phyloP scores from a whole-genome alignment of 2,797 vertebrate genomes.

The Myotis findleyi region DNA sequence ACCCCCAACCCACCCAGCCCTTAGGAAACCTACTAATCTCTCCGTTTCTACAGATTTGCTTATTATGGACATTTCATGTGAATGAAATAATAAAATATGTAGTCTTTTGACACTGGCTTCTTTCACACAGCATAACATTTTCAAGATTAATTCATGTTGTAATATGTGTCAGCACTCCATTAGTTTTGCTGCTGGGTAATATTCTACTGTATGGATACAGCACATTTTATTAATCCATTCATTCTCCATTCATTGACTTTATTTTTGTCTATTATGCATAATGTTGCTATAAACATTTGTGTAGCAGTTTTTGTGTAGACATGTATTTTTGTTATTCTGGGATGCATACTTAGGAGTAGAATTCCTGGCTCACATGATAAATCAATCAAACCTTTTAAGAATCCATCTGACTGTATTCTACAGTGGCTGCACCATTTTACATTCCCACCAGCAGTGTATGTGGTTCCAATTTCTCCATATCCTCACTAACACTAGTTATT shows the following conservation, averaged over 20 bases:
- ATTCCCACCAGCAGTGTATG: neutral
- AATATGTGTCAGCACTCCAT: neutral
- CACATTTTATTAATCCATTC: neutral
- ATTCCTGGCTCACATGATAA: neutral
- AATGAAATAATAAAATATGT: neutral
- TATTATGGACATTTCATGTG: neutral
- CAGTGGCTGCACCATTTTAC: neutral
- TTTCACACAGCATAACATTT: neutral
- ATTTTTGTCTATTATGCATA: neutral
- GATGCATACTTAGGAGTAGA: neutral
- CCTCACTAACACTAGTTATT: neutral
- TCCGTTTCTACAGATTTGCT: neutral
- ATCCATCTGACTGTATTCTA: neutral
- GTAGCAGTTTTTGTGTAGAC: neutral
- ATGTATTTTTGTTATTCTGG: neutral
- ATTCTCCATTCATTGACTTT: neutral
- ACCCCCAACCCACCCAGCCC: fast-evolving
- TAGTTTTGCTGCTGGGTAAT: neutral
- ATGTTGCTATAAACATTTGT: neutral
- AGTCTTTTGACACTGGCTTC: neutral
- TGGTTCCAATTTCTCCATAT: neutral
- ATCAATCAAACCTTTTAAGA: neutral
- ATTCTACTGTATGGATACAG: neutral
- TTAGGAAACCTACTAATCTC: neutral
- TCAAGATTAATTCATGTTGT: neutral